Evolutionary conservation across 1,140 invertebrate species (phyloP).

Genomic region (Lordiphosa stackelbergi): DNA sequence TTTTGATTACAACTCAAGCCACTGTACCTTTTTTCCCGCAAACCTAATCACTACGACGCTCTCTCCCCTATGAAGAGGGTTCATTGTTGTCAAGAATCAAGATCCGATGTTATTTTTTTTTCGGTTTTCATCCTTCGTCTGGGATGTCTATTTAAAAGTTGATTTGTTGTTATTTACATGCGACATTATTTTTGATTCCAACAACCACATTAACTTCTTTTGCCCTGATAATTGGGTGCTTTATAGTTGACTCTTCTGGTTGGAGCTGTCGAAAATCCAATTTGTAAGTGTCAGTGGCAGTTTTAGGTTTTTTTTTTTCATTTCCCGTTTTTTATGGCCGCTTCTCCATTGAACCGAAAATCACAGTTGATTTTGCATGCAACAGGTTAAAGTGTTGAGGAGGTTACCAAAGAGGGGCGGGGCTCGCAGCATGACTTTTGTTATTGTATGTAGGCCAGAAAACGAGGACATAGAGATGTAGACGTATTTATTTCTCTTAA

Average conservation of each 20-base stretch:
- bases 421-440: conserved; percentile 53
- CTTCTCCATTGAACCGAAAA: conserved; percentile 60
- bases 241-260: conserved; percentile 27
- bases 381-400: conserved; percentile 46
- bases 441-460: conserved; percentile 33
- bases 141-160: conserved; percentile 67
- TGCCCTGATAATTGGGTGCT: conserved; percentile 50
- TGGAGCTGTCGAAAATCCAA: conserved; percentile 57
- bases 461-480: conserved; percentile 19
- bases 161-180: conserved; percentile 74
- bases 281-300: conserved; percentile 69
- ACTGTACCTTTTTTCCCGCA: conserved; percentile 5
- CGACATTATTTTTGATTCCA: conserved; percentile 51
- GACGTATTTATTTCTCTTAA: conserved; percentile 42
- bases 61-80: conserved; percentile 45
- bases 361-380: conserved; percentile 62
- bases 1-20: neutral
- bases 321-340: conserved; percentile 50
- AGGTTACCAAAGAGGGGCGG: conserved; percentile 1
- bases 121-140: conserved; percentile 1
- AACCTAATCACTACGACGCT: conserved; percentile 5
- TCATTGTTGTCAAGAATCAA: conserved; percentile 36
- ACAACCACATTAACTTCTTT: conserved; percentile 28
- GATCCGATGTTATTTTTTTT: conserved; percentile 11
- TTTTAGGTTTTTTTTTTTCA: conserved; percentile 28